A percentile compares a stretch with the other conserved stretches of the same genome.
phyloP scores from a whole-genome alignment of 2,797 vertebrate species.

The Holocentrus rufus region DNA sequence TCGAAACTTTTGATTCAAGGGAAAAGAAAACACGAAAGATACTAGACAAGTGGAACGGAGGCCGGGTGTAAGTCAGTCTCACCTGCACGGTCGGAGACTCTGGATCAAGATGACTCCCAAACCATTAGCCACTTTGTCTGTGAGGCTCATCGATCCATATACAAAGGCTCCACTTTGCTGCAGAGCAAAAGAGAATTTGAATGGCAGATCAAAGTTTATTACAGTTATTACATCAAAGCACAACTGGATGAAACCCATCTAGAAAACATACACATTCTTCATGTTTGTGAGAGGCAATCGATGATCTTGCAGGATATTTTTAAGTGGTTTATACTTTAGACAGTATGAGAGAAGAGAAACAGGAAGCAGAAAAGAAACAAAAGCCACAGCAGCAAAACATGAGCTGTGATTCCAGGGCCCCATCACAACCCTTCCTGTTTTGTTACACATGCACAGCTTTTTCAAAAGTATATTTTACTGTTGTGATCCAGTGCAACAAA shows the following conservation, averaged over 20 bases:
- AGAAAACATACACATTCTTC: no score
- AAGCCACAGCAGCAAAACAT: constrained; percentile 9
- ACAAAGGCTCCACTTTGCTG: constrained; percentile 92
- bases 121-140: constrained; percentile 90
- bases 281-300: no score
- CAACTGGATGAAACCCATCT: neutral
- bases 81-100: constrained; percentile 86
- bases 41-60: neutral
- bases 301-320: no score
- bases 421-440: neutral
- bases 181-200: neutral
- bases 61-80: constrained; percentile 51
- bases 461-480: no score
- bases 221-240: neutral
- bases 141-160: constrained; percentile 91
- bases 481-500: no score
- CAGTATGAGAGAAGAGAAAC: neutral
- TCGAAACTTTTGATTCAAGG: neutral
- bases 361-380: neutral
- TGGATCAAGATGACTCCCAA: constrained; percentile 87
- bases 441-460: neutral
- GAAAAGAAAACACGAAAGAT: neutral
- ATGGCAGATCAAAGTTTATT: neutral
- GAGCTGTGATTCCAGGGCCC: neutral
- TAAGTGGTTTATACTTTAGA: neutral